Evolutionary conservation across 2,888 invertebrate genomes (phyloP), one percentile per base, ranked within the genome.

Genomic region (Macroteleia sp.): DNA sequence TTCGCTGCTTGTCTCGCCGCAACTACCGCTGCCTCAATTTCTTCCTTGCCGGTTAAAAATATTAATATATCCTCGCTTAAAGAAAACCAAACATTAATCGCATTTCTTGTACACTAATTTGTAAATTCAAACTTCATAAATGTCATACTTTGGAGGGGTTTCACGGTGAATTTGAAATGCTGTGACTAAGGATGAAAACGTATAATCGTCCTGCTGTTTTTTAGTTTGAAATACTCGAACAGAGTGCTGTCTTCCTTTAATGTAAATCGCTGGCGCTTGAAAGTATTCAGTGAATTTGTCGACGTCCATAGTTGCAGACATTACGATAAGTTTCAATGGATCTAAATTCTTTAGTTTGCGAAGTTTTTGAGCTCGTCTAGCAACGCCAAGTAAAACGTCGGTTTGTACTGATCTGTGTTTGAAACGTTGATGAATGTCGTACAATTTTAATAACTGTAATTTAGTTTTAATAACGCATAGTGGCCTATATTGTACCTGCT

Each of bases 271-370:
- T 46, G 96, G 95, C 71, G 95, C 94, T 85, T 96, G 94, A 90
- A 98, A 99, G 91, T 98, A 99, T 77, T 94, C 93, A 30, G 96
- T 95, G 91, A 99, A 98, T 86, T 97, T 95, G 91, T 97, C 97
- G 6, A 97, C 97, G 92, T 98, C 97, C 97, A 98, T 98, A 10
- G 98, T 98, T 0, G 98, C 98, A 0, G 98, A 98, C 95, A 98
- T 98, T 48, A 98, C 93, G 30, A 98, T 94, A 17, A 97, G 92
- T 92, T 96, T 97, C 9, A 97, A 89, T 0, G 94, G 93, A 44
- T 92, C 87, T 54, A 93, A 81, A 71, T 94, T 94, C 83, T 93
- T 93, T 36, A 93, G 92, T 87, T 92, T 93, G 66, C 98, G 93
- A 80, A 95, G 93, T 84, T 93, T 94, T 88, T 98, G 98, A 0